A percentile compares a stretch with the other conserved stretches of the same genome.
phyloP scores from a whole-genome alignment of 30 jellyfish, hydroid and myxozoan species.

The Cassiopea xamachana region DNA sequence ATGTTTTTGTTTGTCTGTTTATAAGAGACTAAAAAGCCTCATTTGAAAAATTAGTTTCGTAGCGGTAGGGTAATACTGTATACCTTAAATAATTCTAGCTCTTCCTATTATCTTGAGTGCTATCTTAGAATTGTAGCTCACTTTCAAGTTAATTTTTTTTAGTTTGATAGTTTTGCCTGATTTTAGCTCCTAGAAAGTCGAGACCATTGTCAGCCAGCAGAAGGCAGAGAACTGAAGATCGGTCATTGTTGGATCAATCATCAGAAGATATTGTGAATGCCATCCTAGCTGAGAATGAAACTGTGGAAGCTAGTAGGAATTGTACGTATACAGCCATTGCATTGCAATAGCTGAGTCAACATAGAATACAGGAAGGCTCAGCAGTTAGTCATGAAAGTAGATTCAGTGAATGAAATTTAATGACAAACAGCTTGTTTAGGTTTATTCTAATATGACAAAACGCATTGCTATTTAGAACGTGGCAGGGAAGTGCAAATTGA shows the following conservation, averaged over 20 bases:
- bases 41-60: too few relatives aligned
- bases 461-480: background rate
- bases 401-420: too few relatives aligned
- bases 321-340: slow-evolving; percentile 5
- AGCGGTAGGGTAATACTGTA: too few relatives aligned
- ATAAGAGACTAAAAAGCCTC: too few relatives aligned
- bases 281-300: slow-evolving; percentile 51
- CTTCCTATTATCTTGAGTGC: too few relatives aligned
- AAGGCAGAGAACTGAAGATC: slow-evolving; percentile 16
- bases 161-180: background rate
- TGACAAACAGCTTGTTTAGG: too few relatives aligned
- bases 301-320: slow-evolving; percentile 12
- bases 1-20: too few relatives aligned
- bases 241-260: background rate
- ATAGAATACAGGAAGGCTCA: background rate
- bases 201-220: slow-evolving; percentile 80
- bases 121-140: too few relatives aligned
- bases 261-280: slow-evolving; percentile 64
- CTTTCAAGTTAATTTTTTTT: background rate
- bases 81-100: too few relatives aligned
- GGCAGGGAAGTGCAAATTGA: background rate
- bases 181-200: slow-evolving; percentile 60
- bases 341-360: background rate
- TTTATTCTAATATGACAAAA: background rate
- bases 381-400: too few relatives aligned